Conservation (phyloP, 2,888 invertebrate species). For the Drosophila dives region DNA sequence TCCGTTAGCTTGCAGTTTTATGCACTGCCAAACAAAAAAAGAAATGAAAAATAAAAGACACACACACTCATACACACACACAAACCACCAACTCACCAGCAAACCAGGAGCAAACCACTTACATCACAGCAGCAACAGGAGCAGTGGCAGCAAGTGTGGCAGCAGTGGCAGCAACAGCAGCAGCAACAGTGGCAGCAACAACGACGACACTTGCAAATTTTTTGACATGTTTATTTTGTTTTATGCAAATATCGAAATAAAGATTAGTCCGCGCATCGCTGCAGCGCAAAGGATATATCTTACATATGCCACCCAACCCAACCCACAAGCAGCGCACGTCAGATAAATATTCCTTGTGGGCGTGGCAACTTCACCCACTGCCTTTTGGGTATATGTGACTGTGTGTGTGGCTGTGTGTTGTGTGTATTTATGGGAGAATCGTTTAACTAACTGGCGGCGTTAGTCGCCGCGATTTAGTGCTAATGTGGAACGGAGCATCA, state of each 20-base stretch:
- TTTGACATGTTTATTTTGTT: constrained; percentile 63
- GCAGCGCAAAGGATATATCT: constrained; percentile 27
- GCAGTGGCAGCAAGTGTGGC: background rate
- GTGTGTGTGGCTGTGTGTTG: constrained; percentile 12
- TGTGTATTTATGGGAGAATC: constrained; percentile 68
- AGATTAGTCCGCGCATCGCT: constrained; percentile 63
- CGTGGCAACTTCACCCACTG: constrained; percentile 21
- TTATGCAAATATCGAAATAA: constrained; percentile 78
- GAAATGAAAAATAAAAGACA: constrained; percentile 17
- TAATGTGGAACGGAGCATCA: constrained; percentile 59
- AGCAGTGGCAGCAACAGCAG: constrained; percentile 2
- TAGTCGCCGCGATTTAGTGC: constrained; percentile 76
- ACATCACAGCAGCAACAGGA: constrained; percentile 3
- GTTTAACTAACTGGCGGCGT: constrained; percentile 77
- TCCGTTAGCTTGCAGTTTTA: constrained; percentile 71
- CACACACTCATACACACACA: no score
- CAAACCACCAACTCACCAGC: background rate
- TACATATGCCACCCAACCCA: constrained; percentile 3
- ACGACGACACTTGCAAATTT: constrained; percentile 47
- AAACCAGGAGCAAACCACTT: constrained; percentile 22
- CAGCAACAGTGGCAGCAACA: constrained; percentile 1
- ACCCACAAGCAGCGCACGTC: constrained; percentile 11
- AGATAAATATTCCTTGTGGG: constrained; percentile 67
- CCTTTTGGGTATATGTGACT: constrained; percentile 14
- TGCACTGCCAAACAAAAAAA: constrained; percentile 49